Evolutionary conservation across 2,888 invertebrate genomes (phyloP).

Genomic region (Pachycephus smyrnensis): DNA sequence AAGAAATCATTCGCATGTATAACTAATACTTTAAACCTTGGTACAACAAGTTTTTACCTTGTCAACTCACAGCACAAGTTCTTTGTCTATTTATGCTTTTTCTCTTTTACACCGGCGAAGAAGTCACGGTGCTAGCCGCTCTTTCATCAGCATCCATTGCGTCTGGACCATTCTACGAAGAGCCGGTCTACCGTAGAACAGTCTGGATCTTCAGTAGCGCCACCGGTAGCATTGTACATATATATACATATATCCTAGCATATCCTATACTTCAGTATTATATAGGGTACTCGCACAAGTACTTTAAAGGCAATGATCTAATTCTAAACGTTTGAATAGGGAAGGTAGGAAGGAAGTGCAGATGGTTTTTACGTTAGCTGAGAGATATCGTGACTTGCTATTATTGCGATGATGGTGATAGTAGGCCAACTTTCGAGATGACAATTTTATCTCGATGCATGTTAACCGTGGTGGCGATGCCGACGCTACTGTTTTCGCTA

Average conservation of each 20-base stretch:
- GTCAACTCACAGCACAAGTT: not conserved
- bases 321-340: not conserved
- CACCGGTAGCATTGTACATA: not conserved
- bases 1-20: not conserved
- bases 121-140: not conserved
- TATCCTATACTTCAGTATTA: not conserved
- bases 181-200: not conserved
- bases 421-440: constrained; percentile 61
- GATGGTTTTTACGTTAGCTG: constrained; percentile 1
- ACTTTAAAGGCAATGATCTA: not conserved
- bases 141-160: not conserved
- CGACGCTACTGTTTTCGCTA: constrained; percentile 41
- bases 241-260: not conserved
- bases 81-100: not conserved
- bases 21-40: not conserved
- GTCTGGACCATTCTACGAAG: not conserved
- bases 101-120: not conserved
- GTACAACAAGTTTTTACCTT: not conserved
- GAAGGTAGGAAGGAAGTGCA: constrained; percentile 6
- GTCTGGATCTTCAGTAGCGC: not conserved
- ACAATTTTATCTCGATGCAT: constrained; percentile 53
- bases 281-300: not conserved
- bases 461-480: not conserved
- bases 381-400: constrained; percentile 35
- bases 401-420: constrained; percentile 54